Base-by-base conservation (phyloP, 2,888 invertebrate genomes). In the Torymus texanus region DNA sequence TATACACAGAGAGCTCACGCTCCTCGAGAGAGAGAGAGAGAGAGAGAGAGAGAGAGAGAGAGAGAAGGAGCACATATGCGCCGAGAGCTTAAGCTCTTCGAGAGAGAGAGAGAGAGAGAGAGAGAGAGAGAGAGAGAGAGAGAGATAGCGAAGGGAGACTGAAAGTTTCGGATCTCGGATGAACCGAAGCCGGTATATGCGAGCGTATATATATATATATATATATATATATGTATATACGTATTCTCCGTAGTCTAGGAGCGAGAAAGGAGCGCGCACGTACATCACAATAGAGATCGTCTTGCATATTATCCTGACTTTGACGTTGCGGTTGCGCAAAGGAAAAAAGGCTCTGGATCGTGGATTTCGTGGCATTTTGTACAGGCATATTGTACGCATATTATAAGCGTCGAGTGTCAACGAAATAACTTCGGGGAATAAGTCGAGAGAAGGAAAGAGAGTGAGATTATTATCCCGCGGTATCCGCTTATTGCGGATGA, bases 271-370 rank as follows among this genome's bases (percentile, higher is more conserved):
- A n/a, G 29, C 29, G 29, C 29, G 29, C 29, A 29, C 29, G 29
- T 29, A 29, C 29, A 29, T 41, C 62, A 75, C 75, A 68, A 75
- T 75, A 67, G 18, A 21, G 62, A 68, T 68, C 62, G 67, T 62
- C 75, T 62, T 61, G 75, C 67, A 62, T 75, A 68, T 62, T 75
- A 77, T 77, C 55, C 66, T 59, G 59, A 66, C 66, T 66, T 53
- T 53, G 74, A 53, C 66, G 73, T 67, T 61, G 41, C 18, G 70
- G 8, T 16, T 58, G 18, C 13, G 61, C 8, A 16, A n/a, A 24
- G 53, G 16, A 72, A 72, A 62, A 62, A 29, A 29, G 29, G 4
- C 29, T 29, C 29, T 2, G 62, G 62, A 50, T 66, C 14, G 53
- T 51, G 59, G 66, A 66, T 66, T 73, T 56, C 55, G 51, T 14